A percentile compares a stretch with the other conserved stretches of the same genome.
Conservation (phyloP, 2,888 invertebrate genomes). For the Pimpla rufipes region DNA sequence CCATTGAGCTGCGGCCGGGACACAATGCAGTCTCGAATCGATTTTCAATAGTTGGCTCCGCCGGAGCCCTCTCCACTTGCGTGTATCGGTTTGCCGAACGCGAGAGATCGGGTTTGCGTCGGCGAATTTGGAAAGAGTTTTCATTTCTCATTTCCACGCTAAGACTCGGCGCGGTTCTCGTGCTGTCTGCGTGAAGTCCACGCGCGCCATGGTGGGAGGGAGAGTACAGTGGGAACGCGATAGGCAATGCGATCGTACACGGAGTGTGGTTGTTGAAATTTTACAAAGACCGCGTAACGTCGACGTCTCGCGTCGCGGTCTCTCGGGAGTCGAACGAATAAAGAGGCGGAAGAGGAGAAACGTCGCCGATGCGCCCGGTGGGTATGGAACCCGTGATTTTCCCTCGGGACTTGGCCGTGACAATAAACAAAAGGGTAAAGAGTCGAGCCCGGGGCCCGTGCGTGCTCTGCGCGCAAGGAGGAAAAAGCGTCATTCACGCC, state of each 20-base stretch:
- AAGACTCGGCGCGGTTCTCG: constrained; percentile 13
- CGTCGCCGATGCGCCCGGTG: not conserved
- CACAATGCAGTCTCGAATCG: constrained; percentile 79
- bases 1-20: constrained; percentile 33
- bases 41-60: constrained; percentile 80
- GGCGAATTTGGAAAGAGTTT: constrained; percentile 66
- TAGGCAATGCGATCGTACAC: constrained; percentile 22
- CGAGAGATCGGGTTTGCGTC: not conserved
- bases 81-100: constrained; percentile 58
- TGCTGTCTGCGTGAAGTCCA: not conserved
- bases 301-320: not conserved
- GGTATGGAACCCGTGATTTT: not conserved
- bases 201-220: not conserved
- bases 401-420: constrained; percentile 23
- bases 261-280: not conserved
- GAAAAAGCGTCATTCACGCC: not conserved
- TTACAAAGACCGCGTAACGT: constrained; percentile 1
- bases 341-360: constrained; percentile 2
- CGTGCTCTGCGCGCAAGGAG: not conserved
- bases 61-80: constrained; percentile 70
- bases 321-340: constrained; percentile 6
- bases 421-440: constrained; percentile 8
- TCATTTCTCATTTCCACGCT: constrained; percentile 53
- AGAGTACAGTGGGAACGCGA: not conserved
- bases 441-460: too few species aligned